phyloP scores from a whole-genome alignment of 2,888 invertebrate genomes.

The Microctonus aethiopoides region DNA sequence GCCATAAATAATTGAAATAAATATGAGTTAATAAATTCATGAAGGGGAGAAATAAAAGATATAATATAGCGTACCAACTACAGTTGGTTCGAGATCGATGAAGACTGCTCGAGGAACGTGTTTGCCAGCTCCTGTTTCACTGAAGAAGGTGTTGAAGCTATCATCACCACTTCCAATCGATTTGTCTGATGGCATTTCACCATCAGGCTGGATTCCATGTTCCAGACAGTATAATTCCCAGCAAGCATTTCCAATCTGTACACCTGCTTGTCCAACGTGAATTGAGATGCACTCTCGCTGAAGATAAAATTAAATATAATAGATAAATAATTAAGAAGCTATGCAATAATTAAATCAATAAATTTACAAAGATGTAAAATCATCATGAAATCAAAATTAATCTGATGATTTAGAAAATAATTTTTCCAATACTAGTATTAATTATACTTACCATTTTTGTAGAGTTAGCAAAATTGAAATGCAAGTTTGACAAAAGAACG shows the following conservation, averaged over 20 bases:
- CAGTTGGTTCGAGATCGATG: conserved; percentile 92
- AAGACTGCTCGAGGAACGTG: conserved; percentile 90
- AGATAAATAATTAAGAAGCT: neutral
- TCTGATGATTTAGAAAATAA: too few relatives aligned
- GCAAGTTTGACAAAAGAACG: neutral
- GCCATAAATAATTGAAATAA: neutral
- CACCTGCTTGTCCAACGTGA: conserved; percentile 86
- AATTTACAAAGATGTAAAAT: neutral
- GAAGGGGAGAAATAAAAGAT: neutral
- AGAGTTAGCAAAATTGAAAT: conserved; percentile 15
- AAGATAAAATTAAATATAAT: conserved; percentile 43
- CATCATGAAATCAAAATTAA: too few relatives aligned
- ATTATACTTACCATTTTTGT: conserved; percentile 26
- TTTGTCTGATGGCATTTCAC: conserved; percentile 87
- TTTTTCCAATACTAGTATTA: too few relatives aligned
- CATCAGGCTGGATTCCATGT: conserved; percentile 86
- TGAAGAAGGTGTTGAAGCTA: conserved; percentile 82
- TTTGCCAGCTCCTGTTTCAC: conserved; percentile 81
- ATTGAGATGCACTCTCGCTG: conserved; percentile 89
- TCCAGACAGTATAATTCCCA: conserved; percentile 88
- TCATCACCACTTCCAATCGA: conserved; percentile 79
- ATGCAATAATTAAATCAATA: neutral
- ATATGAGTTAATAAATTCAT: neutral
- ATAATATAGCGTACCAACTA: conserved; percentile 76
- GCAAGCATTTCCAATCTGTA: conserved; percentile 86